Evolutionary conservation across 2,797 vertebrate species (phyloP).

Genomic region (Emys orbicularis): DNA sequence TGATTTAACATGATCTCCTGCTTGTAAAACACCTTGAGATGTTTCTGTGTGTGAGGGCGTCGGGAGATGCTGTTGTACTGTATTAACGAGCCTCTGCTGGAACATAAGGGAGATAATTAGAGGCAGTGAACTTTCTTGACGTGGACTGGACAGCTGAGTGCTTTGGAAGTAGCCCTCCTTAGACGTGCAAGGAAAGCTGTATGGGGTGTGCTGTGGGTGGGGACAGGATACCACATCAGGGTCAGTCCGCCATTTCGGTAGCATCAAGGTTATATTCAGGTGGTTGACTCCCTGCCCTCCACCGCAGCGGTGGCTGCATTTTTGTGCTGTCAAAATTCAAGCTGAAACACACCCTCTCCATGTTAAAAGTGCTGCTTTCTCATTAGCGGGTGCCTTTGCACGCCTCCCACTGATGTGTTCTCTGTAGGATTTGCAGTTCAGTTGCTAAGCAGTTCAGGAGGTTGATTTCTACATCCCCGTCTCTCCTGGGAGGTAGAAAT

Average conservation of each 20-base stretch:
- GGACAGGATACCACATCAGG: background rate
- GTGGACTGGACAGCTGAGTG: background rate
- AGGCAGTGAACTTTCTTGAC: slow-evolving; percentile 48
- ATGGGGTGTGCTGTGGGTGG: slow-evolving; percentile 17
- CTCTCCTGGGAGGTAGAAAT: background rate
- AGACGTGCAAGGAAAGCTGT: slow-evolving; percentile 26
- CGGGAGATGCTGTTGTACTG: slow-evolving; percentile 68
- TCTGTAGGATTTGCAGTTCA: background rate
- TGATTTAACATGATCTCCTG: slow-evolving; percentile 69
- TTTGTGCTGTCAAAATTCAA: accelerated
- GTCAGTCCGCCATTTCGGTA: background rate
- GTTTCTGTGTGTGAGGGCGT: slow-evolving; percentile 59
- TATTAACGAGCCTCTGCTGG: slow-evolving; percentile 72
- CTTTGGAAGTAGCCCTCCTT: slow-evolving; percentile 40
- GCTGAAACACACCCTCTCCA: background rate
- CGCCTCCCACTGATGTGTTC: accelerated
- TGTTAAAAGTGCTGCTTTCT: accelerated
- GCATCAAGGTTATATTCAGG: no score
- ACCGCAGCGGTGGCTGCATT: background rate
- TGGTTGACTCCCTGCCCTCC: no score
- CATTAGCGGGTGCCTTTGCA: accelerated
- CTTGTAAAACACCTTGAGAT: slow-evolving; percentile 75
- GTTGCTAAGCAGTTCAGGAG: slow-evolving; percentile 12
- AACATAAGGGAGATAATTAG: slow-evolving; percentile 72
- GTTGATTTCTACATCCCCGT: background rate